Base-by-base conservation (phyloP, 2,888 invertebrate species). In the Luffia ferchaultella region DNA sequence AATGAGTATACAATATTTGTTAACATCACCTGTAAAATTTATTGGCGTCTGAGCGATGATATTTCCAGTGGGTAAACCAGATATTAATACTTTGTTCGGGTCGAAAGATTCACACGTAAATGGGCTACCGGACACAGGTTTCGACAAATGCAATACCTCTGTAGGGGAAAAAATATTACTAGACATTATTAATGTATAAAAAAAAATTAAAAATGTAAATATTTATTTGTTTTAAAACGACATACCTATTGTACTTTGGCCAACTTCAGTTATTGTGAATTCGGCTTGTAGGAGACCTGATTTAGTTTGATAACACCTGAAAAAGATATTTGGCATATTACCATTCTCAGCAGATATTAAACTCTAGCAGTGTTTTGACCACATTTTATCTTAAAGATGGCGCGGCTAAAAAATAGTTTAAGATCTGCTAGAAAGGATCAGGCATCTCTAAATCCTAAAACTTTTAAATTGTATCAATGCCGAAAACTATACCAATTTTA, bases 251-350 rank as follows among this genome's bases (percentile, higher is more conserved):
- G 87, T 84, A 60, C 88, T 88, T 57, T 89, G 87, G 46, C 91
- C 91, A 18, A 92, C 88, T 63, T 91, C 91, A 52, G 90, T 90
- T 20, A 94, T 90, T 16, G 92, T 92, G 74, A 93, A 99, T 74
- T 99, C 98, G 0, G 98, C 98, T 68, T 96, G 91, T 51, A 97
- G 85, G 64, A 96, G 92, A 1, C 98, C 98, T 54, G 97, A 96
- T 65, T 97, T 95, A 54, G 98, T 98, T 68, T 96, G 96, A 72
- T 97, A 97, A 67, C 98, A 97, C 52, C 96, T 57, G 52, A 1
- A 52, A 76, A 1, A 17, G 20, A 46, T 12, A 46, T 40, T n/a
- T n/a, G n/a, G n/a, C n/a, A n/a, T n/a, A n/a, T n/a, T n/a, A n/a
- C n/a, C n/a, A n/a, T n/a, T n/a, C n/a, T n/a, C n/a, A n/a, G n/a